Evolutionary conservation across 1,140 invertebrate species (phyloP).

Genomic region (Xylocopa sonorina): DNA sequence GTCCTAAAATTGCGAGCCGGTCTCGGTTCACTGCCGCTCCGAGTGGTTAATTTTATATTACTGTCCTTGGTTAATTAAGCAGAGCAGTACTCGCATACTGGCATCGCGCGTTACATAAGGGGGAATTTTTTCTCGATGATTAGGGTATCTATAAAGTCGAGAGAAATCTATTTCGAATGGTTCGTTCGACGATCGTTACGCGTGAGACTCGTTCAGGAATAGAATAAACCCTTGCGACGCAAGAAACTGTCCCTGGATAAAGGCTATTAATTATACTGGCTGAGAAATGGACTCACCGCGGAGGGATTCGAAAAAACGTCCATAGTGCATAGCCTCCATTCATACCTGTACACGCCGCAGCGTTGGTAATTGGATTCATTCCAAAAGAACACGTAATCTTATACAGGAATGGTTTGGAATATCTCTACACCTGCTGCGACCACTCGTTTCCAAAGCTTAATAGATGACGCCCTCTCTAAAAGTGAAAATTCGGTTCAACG

Average conservation of each 20-base stretch:
- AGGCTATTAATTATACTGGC: slow-evolving; percentile 5
- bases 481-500: neutral
- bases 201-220: neutral
- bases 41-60: slow-evolving; percentile 32
- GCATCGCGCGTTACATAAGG: slow-evolving; percentile 2
- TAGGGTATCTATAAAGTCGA: neutral
- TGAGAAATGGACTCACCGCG: neutral
- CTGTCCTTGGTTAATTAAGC: slow-evolving; percentile 39
- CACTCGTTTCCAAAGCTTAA: neutral
- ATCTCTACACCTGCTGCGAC: slow-evolving; percentile 12
- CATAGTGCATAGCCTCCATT: neutral
- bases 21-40: slow-evolving; percentile 10
- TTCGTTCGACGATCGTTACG: neutral
- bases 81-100: neutral
- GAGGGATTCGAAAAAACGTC: neutral
- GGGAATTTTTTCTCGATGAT: neutral
- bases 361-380: slow-evolving; percentile 40
- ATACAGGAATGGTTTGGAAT: neutral
- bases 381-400: slow-evolving; percentile 19
- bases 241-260: neutral
- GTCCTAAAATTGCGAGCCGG: slow-evolving; percentile 55
- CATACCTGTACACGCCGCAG: neutral
- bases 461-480: neutral
- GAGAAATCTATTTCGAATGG: neutral
- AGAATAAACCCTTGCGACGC: neutral